Conservation (phyloP, 1,140 invertebrate species). For the Parasteatoda tepidariorum region DNA sequence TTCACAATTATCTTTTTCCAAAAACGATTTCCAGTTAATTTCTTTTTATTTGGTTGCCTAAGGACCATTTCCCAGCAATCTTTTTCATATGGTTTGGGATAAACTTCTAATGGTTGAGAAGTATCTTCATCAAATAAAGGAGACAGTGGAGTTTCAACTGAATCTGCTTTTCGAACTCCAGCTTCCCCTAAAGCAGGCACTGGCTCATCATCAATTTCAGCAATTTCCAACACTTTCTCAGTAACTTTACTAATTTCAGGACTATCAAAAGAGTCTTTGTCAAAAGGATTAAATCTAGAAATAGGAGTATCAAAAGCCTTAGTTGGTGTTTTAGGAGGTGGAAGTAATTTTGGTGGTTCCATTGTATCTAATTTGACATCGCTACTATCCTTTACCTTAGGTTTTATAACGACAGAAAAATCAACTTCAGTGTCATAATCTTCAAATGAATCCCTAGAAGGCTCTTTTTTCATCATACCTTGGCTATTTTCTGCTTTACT, state of each 20-base stretch:
- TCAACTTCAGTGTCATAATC: conserved; percentile 64
- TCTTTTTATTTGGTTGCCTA: conserved; percentile 97
- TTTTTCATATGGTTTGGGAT: conserved; percentile 81
- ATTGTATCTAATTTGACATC: conserved; percentile 26
- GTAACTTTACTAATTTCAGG: conserved; percentile 66
- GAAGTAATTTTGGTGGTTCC: conserved; percentile 63
- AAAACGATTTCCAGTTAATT: conserved; percentile 91
- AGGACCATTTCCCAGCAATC: conserved; percentile 98
- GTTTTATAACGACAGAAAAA: conserved; percentile 64
- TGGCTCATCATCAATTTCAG: conserved; percentile 52
- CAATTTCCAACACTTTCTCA: conserved; percentile 50
- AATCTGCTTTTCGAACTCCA: conserved; percentile 60
- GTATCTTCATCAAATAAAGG: conserved; percentile 95
- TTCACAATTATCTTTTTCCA: conserved; percentile 98
- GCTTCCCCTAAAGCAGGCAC: conserved; percentile 57
- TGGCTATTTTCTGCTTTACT: conserved; percentile 24
- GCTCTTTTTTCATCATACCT: conserved; percentile 56
- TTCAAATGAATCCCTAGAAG: conserved; percentile 62
- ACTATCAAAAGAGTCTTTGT: conserved; percentile 73
- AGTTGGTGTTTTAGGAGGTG: conserved; percentile 63
- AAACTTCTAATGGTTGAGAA: conserved; percentile 91
- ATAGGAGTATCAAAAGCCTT: conserved; percentile 48
- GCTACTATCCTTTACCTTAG: conserved; percentile 62
- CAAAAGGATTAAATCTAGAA: conserved; percentile 81
- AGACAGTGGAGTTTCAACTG: conserved; percentile 64